phyloP scores from a whole-genome alignment of 1,140 invertebrate species.

The Drosophila varians region DNA sequence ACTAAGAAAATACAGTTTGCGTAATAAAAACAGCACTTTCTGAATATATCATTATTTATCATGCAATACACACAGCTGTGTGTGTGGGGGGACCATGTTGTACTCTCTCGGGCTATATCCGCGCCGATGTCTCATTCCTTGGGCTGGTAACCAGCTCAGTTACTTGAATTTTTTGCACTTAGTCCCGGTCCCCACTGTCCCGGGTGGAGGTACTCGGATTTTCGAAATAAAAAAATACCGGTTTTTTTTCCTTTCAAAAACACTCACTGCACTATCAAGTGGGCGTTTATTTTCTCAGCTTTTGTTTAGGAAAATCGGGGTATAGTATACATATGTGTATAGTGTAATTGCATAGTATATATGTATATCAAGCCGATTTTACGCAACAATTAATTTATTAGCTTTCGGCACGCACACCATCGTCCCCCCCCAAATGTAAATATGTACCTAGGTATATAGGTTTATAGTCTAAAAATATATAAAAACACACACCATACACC shows the following conservation, averaged over 20 bases:
- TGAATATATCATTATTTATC: constrained; percentile 66
- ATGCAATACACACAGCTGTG: constrained; percentile 46
- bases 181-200: background rate
- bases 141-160: constrained; percentile 29
- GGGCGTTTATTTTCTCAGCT: background rate
- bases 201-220: background rate
- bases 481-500: constrained; percentile 13
- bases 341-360: constrained; percentile 23
- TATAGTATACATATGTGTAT: background rate
- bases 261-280: background rate
- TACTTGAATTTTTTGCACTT: constrained; percentile 9
- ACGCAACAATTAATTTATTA: constrained; percentile 53
- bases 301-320: background rate
- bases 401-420: constrained; percentile 36
- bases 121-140: constrained; percentile 31
- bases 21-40: constrained; percentile 74
- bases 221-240: constrained; percentile 8
- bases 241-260: too few species aligned
- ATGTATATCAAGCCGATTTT: constrained; percentile 28
- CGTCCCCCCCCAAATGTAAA: constrained; percentile 16
- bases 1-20: constrained; percentile 79
- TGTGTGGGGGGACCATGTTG: constrained; percentile 17
- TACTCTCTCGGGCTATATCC: constrained; percentile 29
- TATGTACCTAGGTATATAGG: constrained; percentile 14
- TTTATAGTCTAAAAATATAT: constrained; percentile 36